Evolutionary conservation across 2,113 vertebrate genomes (phyloP), one percentile per base, ranked within the genome.

Genomic region (Erythrolamprus reginae): DNA sequence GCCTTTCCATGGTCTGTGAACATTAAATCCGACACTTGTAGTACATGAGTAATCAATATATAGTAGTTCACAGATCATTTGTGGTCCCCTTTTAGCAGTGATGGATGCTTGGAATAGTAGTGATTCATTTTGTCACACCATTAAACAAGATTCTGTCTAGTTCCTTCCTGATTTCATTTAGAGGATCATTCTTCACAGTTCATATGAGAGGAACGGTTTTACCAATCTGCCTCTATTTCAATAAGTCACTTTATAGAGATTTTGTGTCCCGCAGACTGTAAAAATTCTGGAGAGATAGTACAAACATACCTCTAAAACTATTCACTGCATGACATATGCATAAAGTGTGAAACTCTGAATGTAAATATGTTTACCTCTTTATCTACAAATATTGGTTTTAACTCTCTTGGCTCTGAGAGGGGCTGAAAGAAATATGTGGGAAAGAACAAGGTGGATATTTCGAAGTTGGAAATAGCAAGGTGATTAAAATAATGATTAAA

Each of bases 41-140:
- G 98, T 98, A 98, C 98, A 98, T 96, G 97, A 98, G 98, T 98
- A 98, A 99, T 99, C 99, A 99, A 99, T 99, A 99, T 98, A 98
- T 97, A 98, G 98, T 98, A 98, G 97, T 98, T 98, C 98, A 98
- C 99, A 99, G 98, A 99, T 99, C 98, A 99, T 99, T 98, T 98
- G 98, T 98, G 98, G 98, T 98, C 98, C 98, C 98, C 98, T 98
- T 97, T 98, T 97, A 97, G 98, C 97, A 96, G 96, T 99, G 99
- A 99, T 98, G 98, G 98, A 99, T 98, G 98, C 98, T 96, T 97
- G 97, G 98, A 98, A 98, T 97, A 98, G 97, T 98, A 97, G 98
- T 99, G 98, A 99, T 99, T 99, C 98, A 98, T 99, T 99, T 99
- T 99, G 98, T 99, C 99, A 99, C 98, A 97, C 98, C 98, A 99